phyloP scores from a whole-genome alignment of 2,113 vertebrate genomes.

The Strix uralensis region DNA sequence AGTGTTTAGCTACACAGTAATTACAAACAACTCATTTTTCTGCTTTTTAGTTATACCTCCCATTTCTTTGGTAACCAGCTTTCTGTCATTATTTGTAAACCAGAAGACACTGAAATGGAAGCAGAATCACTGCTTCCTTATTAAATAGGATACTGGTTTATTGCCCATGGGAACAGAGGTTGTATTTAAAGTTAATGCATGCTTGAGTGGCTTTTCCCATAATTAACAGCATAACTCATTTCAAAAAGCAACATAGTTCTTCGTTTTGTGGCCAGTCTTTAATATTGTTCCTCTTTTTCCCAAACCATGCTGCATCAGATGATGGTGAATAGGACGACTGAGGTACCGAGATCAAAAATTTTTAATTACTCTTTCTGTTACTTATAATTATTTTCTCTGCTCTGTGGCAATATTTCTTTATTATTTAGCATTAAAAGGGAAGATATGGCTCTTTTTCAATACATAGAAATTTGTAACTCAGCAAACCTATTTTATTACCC shows the following conservation, averaged over 20 bases:
- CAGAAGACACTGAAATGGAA: neutral
- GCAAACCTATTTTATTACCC: neutral
- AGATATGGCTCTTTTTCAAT: neutral
- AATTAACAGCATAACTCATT: conserved; percentile 31
- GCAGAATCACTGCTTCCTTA: neutral
- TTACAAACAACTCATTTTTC: neutral
- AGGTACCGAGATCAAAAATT: conserved; percentile 83
- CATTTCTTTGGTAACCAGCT: neutral
- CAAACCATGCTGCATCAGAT: conserved; percentile 89
- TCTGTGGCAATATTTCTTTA: neutral
- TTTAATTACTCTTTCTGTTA: conserved; percentile 63
- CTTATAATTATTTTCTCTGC: neutral
- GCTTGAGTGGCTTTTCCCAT: conserved; percentile 27
- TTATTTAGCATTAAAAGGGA: neutral
- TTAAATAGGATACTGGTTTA: conserved; percentile 8
- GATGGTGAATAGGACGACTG: conserved; percentile 99
- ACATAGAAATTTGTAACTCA: neutral
- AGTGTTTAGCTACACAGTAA: neutral
- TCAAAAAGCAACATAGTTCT: conserved; percentile 34
- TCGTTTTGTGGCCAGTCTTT: conserved; percentile 43
- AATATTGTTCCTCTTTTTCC: conserved; percentile 79
- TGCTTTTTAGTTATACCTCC: neutral
- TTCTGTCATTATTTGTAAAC: neutral
- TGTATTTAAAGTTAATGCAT: conserved; percentile 53
- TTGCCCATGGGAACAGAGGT: neutral